A percentile compares a stretch with the other conserved stretches of the same genome.
These are phyloP conservation scores for Metellina segmentata DNA, from an alignment of 2,888 invertebrate genomes.

Conservation along the genomic window DNA sequence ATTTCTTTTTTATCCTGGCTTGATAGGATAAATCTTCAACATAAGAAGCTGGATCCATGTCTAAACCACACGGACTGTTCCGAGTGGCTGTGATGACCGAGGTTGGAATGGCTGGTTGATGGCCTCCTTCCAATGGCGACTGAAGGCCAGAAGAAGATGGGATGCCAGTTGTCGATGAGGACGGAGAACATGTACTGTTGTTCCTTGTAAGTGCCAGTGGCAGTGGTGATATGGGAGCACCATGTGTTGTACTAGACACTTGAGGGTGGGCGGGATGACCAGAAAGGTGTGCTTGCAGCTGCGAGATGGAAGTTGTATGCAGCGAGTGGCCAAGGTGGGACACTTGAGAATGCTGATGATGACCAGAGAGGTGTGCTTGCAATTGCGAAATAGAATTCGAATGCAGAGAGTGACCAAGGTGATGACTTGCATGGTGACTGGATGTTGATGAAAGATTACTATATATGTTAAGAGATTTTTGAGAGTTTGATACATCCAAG, in stretches of 20 bases:
- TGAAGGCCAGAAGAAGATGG: constrained; percentile 67
- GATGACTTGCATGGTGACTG: constrained; percentile 65
- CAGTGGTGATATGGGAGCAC: constrained; percentile 45
- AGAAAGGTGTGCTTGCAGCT: constrained; percentile 76
- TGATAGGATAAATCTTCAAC: constrained; percentile 88
- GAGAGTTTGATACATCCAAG: constrained; percentile 58
- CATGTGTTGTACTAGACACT: constrained; percentile 69
- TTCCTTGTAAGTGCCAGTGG: constrained; percentile 71
- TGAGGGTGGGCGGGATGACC: constrained; percentile 72
- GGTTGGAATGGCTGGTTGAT: constrained; percentile 79
- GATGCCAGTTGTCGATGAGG: constrained; percentile 50
- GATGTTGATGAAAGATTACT: constrained; percentile 64
- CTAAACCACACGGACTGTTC: constrained; percentile 82
- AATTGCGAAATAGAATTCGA: constrained; percentile 65
- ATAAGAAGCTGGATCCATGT: constrained; percentile 93
- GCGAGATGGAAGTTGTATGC: constrained; percentile 70
- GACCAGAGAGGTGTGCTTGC: constrained; percentile 73
- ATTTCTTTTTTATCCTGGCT: constrained; percentile 84
- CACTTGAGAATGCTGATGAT: constrained; percentile 57
- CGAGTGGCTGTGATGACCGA: constrained; percentile 86
- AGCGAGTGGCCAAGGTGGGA: constrained; percentile 62
- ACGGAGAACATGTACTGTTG: constrained; percentile 64
- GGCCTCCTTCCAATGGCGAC: constrained; percentile 66
- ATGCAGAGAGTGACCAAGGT: constrained; percentile 64
- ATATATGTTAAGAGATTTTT: constrained; percentile 71